Evolutionary conservation across 1,140 invertebrate species (phyloP).

Genomic region (Sycobia sp.): DNA sequence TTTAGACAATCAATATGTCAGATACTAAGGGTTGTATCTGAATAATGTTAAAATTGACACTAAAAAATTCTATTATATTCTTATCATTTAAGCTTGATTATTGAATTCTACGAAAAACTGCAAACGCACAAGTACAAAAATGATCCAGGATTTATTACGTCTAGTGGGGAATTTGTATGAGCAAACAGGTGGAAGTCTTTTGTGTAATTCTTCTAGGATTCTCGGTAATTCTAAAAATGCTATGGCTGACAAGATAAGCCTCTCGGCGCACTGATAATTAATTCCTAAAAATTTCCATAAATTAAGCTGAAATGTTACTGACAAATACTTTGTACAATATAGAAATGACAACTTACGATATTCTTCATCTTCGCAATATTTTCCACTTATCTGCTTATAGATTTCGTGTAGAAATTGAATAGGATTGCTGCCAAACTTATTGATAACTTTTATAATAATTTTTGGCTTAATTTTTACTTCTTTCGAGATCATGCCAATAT

Average conservation of each 20-base stretch:
- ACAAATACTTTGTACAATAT: not conserved
- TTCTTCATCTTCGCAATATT: constrained; percentile 51
- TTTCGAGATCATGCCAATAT: constrained; percentile 51
- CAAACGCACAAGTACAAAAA: no score
- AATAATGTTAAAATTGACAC: not conserved
- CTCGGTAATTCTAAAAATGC: constrained; percentile 53
- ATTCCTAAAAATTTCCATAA: constrained; percentile 41
- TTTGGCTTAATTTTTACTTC: constrained; percentile 42
- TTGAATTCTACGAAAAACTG: no score
- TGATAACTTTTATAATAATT: constrained; percentile 42
- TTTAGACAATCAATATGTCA: no score
- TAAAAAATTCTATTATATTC: not conserved
- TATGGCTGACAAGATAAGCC: constrained; percentile 53
- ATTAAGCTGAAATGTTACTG: not conserved
- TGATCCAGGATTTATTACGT: constrained; percentile 40
- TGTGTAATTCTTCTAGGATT: constrained; percentile 47
- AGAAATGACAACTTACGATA: constrained; percentile 43
- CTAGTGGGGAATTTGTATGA: constrained; percentile 39
- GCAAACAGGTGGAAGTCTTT: constrained; percentile 44
- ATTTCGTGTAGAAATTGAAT: constrained; percentile 50
- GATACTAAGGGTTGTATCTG: no score
- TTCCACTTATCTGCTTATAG: constrained; percentile 50
- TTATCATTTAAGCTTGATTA: no score
- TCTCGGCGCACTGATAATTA: constrained; percentile 51
- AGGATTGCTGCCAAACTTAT: constrained; percentile 38